Evolutionary conservation across 1,140 invertebrate genomes (phyloP), one percentile per base, ranked within the genome.

Genomic region (Drosophila mayri): DNA sequence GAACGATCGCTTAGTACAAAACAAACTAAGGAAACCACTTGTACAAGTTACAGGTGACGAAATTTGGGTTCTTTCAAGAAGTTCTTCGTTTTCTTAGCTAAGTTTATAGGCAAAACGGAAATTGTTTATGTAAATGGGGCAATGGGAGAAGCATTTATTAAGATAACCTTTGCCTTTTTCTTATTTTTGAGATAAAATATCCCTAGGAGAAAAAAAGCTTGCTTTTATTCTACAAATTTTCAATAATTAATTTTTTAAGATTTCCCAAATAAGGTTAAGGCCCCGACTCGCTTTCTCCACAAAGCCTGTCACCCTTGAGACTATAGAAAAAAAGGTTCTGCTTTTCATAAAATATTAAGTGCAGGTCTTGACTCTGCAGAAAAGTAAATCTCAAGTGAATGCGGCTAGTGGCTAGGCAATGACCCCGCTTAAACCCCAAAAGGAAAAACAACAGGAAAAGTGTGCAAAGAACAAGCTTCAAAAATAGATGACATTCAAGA

Each of bases 401-500:
- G 47, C 18, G 50, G 18, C 52, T 54, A 54, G 50, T 37, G 35
- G 50, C 76, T 80, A 84, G 77, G 68, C 85, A 90, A 78, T 87
- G 84, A 87, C 84, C 84, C 66, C 65, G 75, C 61, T 25, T 62
- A 65, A 65, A 35, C 38, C 58, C 57, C 38, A 61, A 46, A 76
- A 64, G 61, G 68, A 44, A 77, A 77, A 43, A 55, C 49, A 52
- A 38, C 38, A 44, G 44, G 50, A 71, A 71, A 78, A 63, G 62
- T 44, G 47, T 22, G 60, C 70, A 65, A 72, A 79, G 76, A 64
- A 74, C 50, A 46, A 47, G 49, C 60, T 58, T 70, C 37, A 60
- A 73, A 76, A 82, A 88, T 84, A 90, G 80, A 88, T 88, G 81
- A 90, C 87, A 90, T 88, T 88, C 73, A 78, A 88, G 84, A 73